Conservation (phyloP, 2,113 vertebrate genomes). For the Meriones unguiculatus region DNA sequence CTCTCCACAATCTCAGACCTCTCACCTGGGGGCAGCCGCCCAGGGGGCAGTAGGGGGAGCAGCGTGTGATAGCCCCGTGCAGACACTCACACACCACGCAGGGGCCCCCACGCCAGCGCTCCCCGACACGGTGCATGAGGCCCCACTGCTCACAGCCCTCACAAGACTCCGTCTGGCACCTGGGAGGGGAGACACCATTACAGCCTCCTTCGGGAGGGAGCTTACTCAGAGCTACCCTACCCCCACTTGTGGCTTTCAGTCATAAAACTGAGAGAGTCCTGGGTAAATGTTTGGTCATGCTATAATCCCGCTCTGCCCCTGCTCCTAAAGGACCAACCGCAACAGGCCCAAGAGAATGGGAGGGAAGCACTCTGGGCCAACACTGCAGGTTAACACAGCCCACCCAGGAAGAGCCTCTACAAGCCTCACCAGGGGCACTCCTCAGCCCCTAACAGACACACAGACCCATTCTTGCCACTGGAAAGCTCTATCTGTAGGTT, state of each 20-base stretch:
- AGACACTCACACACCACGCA: slow-evolving; percentile 93
- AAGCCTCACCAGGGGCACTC: background rate
- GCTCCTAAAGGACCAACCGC: background rate
- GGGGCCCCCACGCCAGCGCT: slow-evolving; percentile 89
- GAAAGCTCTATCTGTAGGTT: background rate
- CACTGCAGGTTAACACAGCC: too few species aligned
- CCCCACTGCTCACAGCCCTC: slow-evolving; percentile 88
- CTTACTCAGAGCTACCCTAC: background rate
- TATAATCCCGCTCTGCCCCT: too few species aligned
- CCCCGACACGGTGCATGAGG: slow-evolving; percentile 81
- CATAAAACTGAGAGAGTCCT: background rate
- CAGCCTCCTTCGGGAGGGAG: background rate
- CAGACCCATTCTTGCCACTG: background rate
- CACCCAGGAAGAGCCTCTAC: too few species aligned
- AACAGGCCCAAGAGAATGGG: background rate
- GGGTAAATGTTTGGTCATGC: too few species aligned
- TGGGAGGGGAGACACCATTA: slow-evolving; percentile 10
- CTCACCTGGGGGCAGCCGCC: slow-evolving; percentile 91
- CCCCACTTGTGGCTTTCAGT: background rate
- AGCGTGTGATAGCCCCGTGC: slow-evolving; percentile 85
- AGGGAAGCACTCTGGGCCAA: background rate
- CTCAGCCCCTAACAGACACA: background rate
- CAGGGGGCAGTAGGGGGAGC: slow-evolving; percentile 89
- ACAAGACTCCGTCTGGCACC: slow-evolving; percentile 92
- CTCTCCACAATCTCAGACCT: accelerated